Evolutionary conservation across 2,888 invertebrate species (phyloP), one percentile per base, ranked within the genome.

Genomic region (Ormyrus pomaceus): DNA sequence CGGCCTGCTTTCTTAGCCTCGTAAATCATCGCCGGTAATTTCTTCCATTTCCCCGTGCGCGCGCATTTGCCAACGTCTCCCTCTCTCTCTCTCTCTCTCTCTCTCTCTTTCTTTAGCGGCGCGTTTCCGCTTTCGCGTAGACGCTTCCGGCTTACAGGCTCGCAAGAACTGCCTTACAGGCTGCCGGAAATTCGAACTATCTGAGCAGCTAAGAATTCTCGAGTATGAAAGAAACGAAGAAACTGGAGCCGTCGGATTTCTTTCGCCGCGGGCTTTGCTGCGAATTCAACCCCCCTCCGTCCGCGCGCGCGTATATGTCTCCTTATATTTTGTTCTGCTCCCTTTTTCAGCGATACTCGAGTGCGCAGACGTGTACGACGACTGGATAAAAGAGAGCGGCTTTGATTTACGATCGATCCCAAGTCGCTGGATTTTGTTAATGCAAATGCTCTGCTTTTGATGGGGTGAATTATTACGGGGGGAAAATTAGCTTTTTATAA

Each of bases 141-240:
- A 76, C 64, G 82, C 82, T 85, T 84, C 85, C 85, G 85, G 83
- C 83, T 81, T 82, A 79, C 82, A 83, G 84, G 83, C 81, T 83
- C 72, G 83, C 82, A 85, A 82, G 82, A 83, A 83, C 71, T 13
- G 46, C 51, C 83, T 83, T 83, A 84, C 83, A 82, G 80, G 82
- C 74, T 55, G 65, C 83, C 85, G 85, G 85, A 86, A 86, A 84
- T 84, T 83, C 83, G 78, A 83, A 83, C 83, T 83, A 84, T 85
- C 82, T 83, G 83, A 45, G 65, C 74, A 65, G 9, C 75, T 75
- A 59, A 75, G 75, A 75, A 79, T 79, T 79, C 70, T 79, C 59
- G 73, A 79, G 79, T 74, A 79, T 74, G 74, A 79, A 70, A 79
- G 74, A 74, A 74, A 46, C 62, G 19, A 61, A 68, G 68, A 59